Conservation (phyloP, 2,797 vertebrate species). For the Liasis olivaceus region DNA sequence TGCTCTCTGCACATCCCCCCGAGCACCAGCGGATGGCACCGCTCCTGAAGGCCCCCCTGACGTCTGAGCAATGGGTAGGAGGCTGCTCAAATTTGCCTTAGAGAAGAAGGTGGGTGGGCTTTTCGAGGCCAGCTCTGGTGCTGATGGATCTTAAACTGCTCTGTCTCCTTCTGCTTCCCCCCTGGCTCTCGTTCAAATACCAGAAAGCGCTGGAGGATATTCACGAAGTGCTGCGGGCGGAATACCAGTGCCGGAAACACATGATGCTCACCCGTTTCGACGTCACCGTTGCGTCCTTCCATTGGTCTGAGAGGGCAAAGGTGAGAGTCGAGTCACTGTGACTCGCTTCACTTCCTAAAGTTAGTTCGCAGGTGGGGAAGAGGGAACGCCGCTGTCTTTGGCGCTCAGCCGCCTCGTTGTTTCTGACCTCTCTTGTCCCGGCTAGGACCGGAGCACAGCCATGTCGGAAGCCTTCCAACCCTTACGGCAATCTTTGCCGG, state of each 20-base stretch:
- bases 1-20: slow-evolving; percentile 41
- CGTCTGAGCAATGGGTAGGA: slow-evolving; percentile 62
- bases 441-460: slow-evolving; percentile 73
- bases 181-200: not conserved
- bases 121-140: not conserved
- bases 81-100: not conserved
- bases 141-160: too few species aligned
- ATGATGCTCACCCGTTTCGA: slow-evolving; percentile 87
- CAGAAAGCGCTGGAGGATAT: slow-evolving; percentile 69
- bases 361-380: not conserved
- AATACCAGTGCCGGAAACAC: slow-evolving; percentile 80
- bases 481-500: slow-evolving; percentile 54
- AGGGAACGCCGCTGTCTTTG: not conserved
- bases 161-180: slow-evolving; percentile 41
- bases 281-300: slow-evolving; percentile 85
- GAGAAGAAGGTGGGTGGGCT: fast-evolving
- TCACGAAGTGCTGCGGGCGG: slow-evolving; percentile 67
- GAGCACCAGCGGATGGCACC: slow-evolving; percentile 44
- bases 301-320: slow-evolving; percentile 86
- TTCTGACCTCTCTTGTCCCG: not conserved
- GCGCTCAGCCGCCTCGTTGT: too few species aligned
- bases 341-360: not conserved
- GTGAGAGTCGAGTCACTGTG: slow-evolving; percentile 57
- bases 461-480: slow-evolving; percentile 71
- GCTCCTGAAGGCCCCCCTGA: slow-evolving; percentile 54